Percentiles rank a stretch among this genome's conserved stretches.
Evolutionary conservation across 2,888 invertebrate species (phyloP).

Genomic region (Pristionchus exspectatus): DNA sequence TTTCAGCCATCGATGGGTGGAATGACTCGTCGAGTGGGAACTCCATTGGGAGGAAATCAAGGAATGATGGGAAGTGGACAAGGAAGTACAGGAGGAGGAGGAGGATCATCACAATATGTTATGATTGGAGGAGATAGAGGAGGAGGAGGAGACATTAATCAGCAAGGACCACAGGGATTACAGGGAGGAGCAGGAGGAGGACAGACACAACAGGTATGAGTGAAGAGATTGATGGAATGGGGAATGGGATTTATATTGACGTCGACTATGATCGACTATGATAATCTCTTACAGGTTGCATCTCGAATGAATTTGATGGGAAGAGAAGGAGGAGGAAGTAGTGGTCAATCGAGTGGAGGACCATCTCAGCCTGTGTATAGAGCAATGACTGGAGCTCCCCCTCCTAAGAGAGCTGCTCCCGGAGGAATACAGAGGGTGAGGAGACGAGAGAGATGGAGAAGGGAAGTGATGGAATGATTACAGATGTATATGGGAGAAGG

Average conservation of each 20-base stretch:
- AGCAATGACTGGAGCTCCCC: neutral
- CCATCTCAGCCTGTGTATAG: neutral
- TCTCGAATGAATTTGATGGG: neutral
- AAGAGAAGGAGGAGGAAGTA: neutral
- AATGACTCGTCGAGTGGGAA: slow-evolving; percentile 31
- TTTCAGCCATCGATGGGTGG: slow-evolving; percentile 27
- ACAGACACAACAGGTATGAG: neutral
- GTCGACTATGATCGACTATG: too few species aligned
- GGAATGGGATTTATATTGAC: neutral
- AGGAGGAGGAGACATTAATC: neutral
- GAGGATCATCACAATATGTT: neutral
- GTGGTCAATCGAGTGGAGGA: slow-evolving; percentile 30
- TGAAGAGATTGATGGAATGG: neutral
- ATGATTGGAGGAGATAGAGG: neutral
- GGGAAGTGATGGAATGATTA: neutral
- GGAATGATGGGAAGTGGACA: slow-evolving; percentile 32
- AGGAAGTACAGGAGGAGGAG: neutral
- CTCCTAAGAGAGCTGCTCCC: slow-evolving; percentile 17
- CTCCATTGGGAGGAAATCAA: neutral
- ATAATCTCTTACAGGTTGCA: neutral
- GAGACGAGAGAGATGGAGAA: neutral
- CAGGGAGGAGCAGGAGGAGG: neutral
- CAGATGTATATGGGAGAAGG: slow-evolving; percentile 38
- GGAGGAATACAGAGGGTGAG: slow-evolving; percentile 23
- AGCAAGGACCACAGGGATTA: neutral